These are phyloP conservation scores for Chymomyza procnemis DNA, from an alignment of 2,888 invertebrate genomes.

Conservation along the genomic window DNA sequence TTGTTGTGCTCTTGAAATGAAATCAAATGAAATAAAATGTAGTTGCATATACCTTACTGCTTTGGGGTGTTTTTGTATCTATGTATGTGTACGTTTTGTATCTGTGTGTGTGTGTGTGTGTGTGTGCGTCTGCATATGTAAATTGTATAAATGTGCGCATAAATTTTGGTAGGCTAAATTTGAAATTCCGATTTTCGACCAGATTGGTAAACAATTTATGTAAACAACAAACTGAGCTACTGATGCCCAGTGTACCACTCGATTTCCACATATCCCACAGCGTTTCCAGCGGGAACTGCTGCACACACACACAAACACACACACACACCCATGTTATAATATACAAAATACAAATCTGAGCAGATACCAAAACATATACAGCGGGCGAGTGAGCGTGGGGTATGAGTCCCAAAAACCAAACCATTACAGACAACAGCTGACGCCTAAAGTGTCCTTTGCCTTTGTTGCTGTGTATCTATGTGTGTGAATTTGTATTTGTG, in stretches of 20 bases:
- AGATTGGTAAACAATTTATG: constrained; percentile 75
- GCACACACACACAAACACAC: neutral
- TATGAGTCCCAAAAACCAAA: constrained; percentile 3
- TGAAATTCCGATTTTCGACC: constrained; percentile 74
- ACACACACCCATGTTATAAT: neutral
- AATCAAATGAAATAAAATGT: constrained; percentile 67
- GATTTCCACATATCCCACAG: constrained; percentile 32
- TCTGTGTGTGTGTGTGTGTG: constrained; percentile 18
- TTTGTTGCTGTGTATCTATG: constrained; percentile 35
- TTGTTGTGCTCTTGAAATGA: constrained; percentile 23
- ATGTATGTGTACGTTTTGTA: constrained; percentile 12
- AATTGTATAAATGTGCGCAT: constrained; percentile 71
- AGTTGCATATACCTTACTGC: constrained; percentile 53
- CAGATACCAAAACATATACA: constrained; percentile 7
- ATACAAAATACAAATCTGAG: constrained; percentile 20
- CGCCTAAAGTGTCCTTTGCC: constrained; percentile 48
- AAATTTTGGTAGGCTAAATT: constrained; percentile 68
- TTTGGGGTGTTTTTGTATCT: constrained; percentile 15
- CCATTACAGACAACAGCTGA: constrained; percentile 41
- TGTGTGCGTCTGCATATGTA: constrained; percentile 51
- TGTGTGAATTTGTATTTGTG: neutral
- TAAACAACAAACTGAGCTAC: constrained; percentile 59
- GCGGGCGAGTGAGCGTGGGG: no score
- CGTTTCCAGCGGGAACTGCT: neutral
- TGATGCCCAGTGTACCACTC: constrained; percentile 13